Evolutionary conservation across 2,888 invertebrate species (phyloP), one percentile per base, ranked within the genome.

Genomic region (Sphaeridia pumilis): DNA sequence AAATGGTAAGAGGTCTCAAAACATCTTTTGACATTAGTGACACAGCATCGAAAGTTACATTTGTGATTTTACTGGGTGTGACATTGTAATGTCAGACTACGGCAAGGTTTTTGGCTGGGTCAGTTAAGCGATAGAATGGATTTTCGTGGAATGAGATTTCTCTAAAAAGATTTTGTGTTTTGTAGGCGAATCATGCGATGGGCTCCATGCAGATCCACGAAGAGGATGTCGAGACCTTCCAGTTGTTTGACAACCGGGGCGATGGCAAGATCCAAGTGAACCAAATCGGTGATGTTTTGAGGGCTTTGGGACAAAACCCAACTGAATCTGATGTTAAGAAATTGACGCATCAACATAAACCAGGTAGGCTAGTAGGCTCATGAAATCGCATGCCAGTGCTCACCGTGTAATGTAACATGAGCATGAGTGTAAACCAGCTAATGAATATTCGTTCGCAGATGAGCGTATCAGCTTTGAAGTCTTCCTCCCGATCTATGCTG

Each of bases 301-400:
- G 98, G 45, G 95, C 98, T 1, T 75, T 98, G 53, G 94, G 95
- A 2, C 97, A 97, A 73, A 99, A 99, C 73, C 98, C 98, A 34
- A 98, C 97, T 0, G 97, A 99, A 71, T 87, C 90, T 12, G 97
- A 98, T 72, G 95, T 99, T 10, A 93, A 90, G 72, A 97, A 95
- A 70, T 94, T 93, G 72, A 92, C 94, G n/a, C 84, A 87, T 68
- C 88, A 92, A 69, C 80, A 92, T 70, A 88, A 88, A 69, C 72
- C 73, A 62, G 74, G 74, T 74, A 58, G 49, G 31, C 14, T 31
- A 31, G 31, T 31, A 7, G 7, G 31, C 31, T 7, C n/a, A n/a
- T n/a, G n/a, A n/a, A n/a, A n/a, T n/a, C n/a, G n/a, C n/a, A n/a
- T n/a, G n/a, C n/a, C n/a, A n/a, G n/a, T n/a, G n/a, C n/a, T n/a